phyloP scores from a whole-genome alignment of 2,888 invertebrate species.

The Drosophila limbata region DNA sequence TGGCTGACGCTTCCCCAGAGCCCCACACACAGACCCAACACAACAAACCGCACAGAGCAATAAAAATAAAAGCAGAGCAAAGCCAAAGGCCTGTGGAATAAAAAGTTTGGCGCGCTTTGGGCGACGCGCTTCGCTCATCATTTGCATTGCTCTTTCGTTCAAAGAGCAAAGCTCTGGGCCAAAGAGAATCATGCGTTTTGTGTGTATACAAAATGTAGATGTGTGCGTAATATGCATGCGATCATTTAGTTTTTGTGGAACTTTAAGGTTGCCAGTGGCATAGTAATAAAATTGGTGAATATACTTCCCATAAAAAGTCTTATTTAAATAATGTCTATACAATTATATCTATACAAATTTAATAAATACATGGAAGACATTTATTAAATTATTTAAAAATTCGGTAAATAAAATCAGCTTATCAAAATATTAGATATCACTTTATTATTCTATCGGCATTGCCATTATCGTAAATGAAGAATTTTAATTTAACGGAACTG shows the following conservation, averaged over 20 bases:
- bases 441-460: neutral
- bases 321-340: neutral
- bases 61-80: constrained; percentile 63
- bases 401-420: neutral
- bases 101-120: constrained; percentile 71
- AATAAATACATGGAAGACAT: neutral
- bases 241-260: neutral
- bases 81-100: constrained; percentile 45
- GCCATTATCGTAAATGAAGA: neutral
- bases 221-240: constrained; percentile 3
- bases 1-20: constrained; percentile 56
- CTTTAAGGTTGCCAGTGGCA: neutral
- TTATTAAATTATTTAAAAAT: neutral
- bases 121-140: constrained; percentile 49
- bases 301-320: neutral
- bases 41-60: constrained; percentile 46
- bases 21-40: constrained; percentile 39
- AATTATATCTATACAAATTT: neutral
- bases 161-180: constrained; percentile 42
- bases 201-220: neutral
- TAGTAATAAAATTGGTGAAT: neutral
- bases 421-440: neutral
- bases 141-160: constrained; percentile 59
- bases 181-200: constrained; percentile 29
- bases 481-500: neutral